These are phyloP conservation scores for Umimayanthus kanabou DNA, from an alignment of 92 coral and sea anemone genomes.

Conservation along the genomic window DNA sequence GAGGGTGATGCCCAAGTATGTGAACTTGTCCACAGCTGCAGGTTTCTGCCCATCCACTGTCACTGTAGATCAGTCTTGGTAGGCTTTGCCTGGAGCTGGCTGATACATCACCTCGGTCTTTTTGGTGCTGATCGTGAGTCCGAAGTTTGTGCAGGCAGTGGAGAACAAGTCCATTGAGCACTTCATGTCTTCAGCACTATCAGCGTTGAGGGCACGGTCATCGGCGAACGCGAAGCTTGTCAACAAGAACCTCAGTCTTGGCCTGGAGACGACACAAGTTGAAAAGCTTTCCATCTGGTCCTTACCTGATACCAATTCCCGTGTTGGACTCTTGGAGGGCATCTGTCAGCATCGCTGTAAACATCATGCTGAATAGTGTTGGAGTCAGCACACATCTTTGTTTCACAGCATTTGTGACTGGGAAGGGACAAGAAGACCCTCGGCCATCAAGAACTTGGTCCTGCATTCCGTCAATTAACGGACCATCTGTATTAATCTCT, in stretches of 20 bases:
- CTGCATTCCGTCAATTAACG: not conserved
- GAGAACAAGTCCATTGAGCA: not conserved
- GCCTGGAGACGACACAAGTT: not conserved
- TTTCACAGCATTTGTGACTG: not conserved
- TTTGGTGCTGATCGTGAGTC: not conserved
- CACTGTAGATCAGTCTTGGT: too few relatives aligned
- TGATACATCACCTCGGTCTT: too few relatives aligned
- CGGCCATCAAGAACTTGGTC: not conserved
- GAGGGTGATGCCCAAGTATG: conserved; percentile 49
- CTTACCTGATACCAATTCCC: not conserved
- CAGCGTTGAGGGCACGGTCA: not conserved
- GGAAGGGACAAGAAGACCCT: not conserved
- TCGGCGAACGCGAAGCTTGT: too few relatives aligned
- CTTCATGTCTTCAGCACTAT: not conserved
- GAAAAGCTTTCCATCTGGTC: not conserved
- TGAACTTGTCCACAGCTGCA: conserved; percentile 35
- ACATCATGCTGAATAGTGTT: too few relatives aligned
- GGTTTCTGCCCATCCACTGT: too few relatives aligned
- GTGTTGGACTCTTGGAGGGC: not conserved
- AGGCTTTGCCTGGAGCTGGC: too few relatives aligned
- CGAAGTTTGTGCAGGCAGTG: not conserved
- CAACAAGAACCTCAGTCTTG: not conserved
- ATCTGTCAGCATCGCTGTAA: not conserved
- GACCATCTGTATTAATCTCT: not conserved
- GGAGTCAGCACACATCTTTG: not conserved